These are phyloP conservation scores for Epizoanthus ramosus DNA, from an alignment of 92 coral and sea anemone species.

Conservation along the genomic window DNA sequence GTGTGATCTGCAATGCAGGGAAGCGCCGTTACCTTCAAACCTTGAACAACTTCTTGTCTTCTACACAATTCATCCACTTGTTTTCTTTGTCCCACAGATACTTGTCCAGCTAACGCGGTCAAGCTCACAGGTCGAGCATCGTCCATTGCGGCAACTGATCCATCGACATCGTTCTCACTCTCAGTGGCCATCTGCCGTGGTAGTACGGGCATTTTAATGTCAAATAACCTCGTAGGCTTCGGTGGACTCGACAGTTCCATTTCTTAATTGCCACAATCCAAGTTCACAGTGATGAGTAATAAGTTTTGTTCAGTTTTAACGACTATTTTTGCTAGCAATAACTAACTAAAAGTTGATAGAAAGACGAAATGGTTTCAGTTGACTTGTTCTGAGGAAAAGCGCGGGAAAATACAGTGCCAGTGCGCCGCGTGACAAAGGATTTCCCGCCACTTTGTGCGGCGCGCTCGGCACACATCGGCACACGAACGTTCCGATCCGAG, in stretches of 20 bases:
- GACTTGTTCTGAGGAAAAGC: too few relatives aligned
- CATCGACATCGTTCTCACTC: not conserved
- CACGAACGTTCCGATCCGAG: too few relatives aligned
- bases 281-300: too few relatives aligned
- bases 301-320: too few relatives aligned
- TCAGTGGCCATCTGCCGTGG: slow-evolving; percentile 5
- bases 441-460: too few relatives aligned
- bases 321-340: too few relatives aligned
- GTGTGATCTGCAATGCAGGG: too few relatives aligned
- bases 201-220: slow-evolving; percentile 5
- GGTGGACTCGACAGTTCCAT: slow-evolving; percentile 47
- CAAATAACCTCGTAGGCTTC: slow-evolving; percentile 40
- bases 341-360: too few relatives aligned
- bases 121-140: not conserved
- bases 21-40: slow-evolving; percentile 60
- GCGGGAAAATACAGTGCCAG: too few relatives aligned
- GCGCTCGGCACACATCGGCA: too few relatives aligned
- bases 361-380: too few relatives aligned
- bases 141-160: slow-evolving; percentile 1
- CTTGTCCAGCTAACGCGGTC: slow-evolving; percentile 88
- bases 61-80: slow-evolving; percentile 67
- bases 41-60: slow-evolving; percentile 56
- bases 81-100: slow-evolving; percentile 81
- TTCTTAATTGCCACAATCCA: not conserved
- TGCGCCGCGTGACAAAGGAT: too few relatives aligned